A percentile compares a stretch with the other conserved stretches of the same genome.
phyloP scores from a whole-genome alignment of 1,140 invertebrate species.

The Lepidurus arcticus region DNA sequence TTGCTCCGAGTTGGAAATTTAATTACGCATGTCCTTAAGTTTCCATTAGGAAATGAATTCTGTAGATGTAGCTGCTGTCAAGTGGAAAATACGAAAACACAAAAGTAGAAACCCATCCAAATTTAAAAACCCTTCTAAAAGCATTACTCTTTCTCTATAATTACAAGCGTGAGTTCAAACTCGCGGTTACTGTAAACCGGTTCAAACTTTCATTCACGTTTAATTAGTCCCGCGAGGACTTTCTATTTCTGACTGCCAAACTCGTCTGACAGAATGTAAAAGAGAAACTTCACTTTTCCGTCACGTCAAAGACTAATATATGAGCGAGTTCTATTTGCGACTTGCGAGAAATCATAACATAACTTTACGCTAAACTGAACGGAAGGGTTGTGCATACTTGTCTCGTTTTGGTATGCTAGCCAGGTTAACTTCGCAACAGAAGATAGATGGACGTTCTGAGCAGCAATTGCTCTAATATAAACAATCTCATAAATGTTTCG shows the following conservation, averaged over 20 bases:
- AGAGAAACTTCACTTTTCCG: background rate
- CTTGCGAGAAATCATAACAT: background rate
- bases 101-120: too few species aligned
- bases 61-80: too few species aligned
- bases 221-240: constrained; percentile 1
- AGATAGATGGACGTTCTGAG: background rate
- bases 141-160: too few species aligned
- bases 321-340: background rate
- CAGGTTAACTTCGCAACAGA: background rate
- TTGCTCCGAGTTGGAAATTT: too few species aligned
- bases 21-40: too few species aligned
- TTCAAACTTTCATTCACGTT: background rate
- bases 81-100: too few species aligned
- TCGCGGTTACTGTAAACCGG: background rate
- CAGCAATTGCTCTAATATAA: too few species aligned
- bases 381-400: background rate
- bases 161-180: background rate
- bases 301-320: background rate
- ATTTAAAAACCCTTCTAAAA: too few species aligned
- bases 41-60: too few species aligned
- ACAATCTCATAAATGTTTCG: too few species aligned
- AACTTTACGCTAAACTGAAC: background rate
- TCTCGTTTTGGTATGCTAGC: background rate
- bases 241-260: background rate
- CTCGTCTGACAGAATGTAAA: background rate